Conservation (phyloP, 2,888 invertebrate genomes). For the Diarsia brunnea region DNA sequence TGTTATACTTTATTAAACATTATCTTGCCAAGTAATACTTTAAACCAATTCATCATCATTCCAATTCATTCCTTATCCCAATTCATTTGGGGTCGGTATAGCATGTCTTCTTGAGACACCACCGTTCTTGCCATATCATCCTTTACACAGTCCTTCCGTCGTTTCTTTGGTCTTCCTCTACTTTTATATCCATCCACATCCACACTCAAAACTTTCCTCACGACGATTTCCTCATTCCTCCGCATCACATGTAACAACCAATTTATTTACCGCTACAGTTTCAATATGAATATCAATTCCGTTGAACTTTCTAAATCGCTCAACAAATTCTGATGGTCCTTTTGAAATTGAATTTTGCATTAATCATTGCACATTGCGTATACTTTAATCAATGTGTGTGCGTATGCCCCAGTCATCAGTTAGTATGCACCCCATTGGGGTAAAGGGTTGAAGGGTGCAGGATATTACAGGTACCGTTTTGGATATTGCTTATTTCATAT, state of each 20-base stretch:
- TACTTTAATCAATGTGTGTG: constrained; percentile 23
- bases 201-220: no score
- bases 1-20: background rate
- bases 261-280: background rate
- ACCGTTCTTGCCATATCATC: no score
- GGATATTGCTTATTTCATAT: constrained; percentile 15
- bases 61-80: no score
- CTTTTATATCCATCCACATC: no score
- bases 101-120: no score
- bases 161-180: no score
- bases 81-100: no score
- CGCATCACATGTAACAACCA: no score
- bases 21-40: background rate
- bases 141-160: no score
- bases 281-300: background rate
- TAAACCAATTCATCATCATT: background rate
- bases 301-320: background rate
- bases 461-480: constrained; percentile 12
- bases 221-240: no score
- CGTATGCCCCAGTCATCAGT: constrained; percentile 24
- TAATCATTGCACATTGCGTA: constrained; percentile 25
- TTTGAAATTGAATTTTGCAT: constrained; percentile 19
- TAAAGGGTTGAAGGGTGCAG: constrained; percentile 13
- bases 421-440: constrained; percentile 12
- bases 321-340: background rate